Conservation (phyloP, 2,797 vertebrate genomes). For the Emydoidea blandingii region DNA sequence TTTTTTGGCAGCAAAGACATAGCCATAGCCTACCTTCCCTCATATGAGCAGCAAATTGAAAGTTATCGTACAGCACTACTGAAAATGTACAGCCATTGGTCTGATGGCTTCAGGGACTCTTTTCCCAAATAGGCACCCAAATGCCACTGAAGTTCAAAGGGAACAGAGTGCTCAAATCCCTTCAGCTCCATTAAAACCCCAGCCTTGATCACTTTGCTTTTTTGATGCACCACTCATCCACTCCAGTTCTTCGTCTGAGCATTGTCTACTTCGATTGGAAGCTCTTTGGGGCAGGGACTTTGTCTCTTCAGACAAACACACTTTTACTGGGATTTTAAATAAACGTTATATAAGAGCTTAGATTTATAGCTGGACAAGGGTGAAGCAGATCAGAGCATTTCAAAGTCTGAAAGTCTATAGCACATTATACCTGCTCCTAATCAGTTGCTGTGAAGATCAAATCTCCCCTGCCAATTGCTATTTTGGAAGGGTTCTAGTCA, state of each 20-base stretch:
- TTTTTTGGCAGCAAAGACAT: conserved; percentile 52
- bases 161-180: rapidly evolving
- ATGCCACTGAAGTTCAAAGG: background rate
- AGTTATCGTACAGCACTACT: background rate
- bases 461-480: background rate
- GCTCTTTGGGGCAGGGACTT: background rate
- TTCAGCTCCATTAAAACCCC: background rate
- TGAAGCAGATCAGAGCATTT: background rate
- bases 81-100: background rate
- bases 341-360: background rate
- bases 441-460: background rate
- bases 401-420: background rate
- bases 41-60: background rate
- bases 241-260: background rate
- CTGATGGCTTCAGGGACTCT: background rate
- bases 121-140: background rate
- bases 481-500: background rate
- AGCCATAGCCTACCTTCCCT: background rate
- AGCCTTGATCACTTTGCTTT: background rate
- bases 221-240: background rate
- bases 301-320: background rate
- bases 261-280: background rate
- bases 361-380: background rate
- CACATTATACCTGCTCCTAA: rapidly evolving
- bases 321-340: background rate